Evolutionary conservation across 2,113 vertebrate genomes (phyloP).

Genomic region (Vidua chalybeata): DNA sequence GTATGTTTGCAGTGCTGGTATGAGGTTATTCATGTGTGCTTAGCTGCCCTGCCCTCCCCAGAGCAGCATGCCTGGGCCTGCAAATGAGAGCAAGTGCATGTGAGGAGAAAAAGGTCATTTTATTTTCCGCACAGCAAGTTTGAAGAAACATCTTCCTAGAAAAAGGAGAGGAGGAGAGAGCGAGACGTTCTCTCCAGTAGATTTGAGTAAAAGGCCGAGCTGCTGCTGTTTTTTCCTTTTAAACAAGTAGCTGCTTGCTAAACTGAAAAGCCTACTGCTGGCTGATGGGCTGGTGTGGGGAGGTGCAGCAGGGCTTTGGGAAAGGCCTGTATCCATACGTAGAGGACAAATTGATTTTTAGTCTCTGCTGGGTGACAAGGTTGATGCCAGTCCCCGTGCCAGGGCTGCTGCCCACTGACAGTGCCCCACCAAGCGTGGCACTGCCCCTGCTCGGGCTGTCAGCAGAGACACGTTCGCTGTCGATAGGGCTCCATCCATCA

Average conservation of each 20-base stretch:
- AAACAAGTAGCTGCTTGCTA: not conserved
- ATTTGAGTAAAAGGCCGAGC: not conserved
- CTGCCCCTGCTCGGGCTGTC: not conserved
- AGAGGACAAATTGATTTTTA: not conserved
- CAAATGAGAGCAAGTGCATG: not conserved
- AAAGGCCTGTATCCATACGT: not conserved
- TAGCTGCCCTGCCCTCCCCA: not conserved
- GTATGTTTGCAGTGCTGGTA: not conserved
- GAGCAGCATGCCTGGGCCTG: not conserved
- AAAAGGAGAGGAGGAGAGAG: not conserved
- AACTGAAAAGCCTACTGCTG: not conserved
- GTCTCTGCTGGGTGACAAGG: not conserved
- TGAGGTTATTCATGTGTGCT: not conserved
- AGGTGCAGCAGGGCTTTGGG: not conserved
- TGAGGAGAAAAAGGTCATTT: not conserved
- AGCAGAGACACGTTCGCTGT: fast-evolving
- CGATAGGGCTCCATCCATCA: not conserved
- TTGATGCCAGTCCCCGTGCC: not conserved
- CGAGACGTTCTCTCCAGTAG: not conserved
- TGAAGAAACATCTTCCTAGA: not conserved
- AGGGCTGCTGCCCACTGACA: not conserved
- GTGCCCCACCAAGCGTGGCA: fast-evolving
- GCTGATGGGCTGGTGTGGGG: not conserved
- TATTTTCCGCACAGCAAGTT: not conserved
- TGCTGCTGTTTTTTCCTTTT: not conserved